Evolutionary conservation across 2,888 invertebrate species (phyloP), one percentile per base, ranked within the genome.

Genomic region (Lepidocyrtinus sp.): DNA sequence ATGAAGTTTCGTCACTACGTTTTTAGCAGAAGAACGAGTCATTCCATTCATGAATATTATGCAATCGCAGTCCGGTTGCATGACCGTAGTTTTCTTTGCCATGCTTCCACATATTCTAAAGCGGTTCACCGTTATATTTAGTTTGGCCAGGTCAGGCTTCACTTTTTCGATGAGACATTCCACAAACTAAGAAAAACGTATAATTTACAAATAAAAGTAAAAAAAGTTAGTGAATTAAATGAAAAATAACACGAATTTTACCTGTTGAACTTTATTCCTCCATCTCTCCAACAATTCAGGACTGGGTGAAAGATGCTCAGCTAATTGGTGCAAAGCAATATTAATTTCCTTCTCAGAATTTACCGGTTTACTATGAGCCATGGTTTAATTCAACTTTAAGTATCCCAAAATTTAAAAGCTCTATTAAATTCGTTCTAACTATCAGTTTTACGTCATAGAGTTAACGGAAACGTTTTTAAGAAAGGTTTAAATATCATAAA

Each of bases 11-110:
- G 2, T 45, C 15, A n/a, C n/a, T 9, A 67, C 17, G 2, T 67
- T 21, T 24, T 36, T 19, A n/a, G 2, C 46, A 19, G 36, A 12
- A 21, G 27, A 45, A 2, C 45, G 45, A 2, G 67, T 2, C 21
- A 19, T 9, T 7, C 46, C 46, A 22, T 67, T 45, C 17, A 67
- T 12, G 21, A 67, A 67, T 45, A 67, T 19, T 7, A 67, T 21
- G 46, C 36, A 45, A 46, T 67, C 67, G 19, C 17, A 67, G 22
- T 67, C 67, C 3, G 67, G 17, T 12, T 67, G 15, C 2, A 36
- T 9, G n/a, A 67, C 22, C 2, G 67, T 46, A 3, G 46, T 67
- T 15, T 67, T 36, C 67, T 67, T 67, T 7, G 12, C 2, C 12
- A 45, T 17, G 46, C 67, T 67, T 12, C 67, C 67, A 12, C 45